Evolutionary conservation across 1,140 invertebrate species (phyloP), one percentile per base, ranked within the genome.

Genomic region (Thaumetopoea pityocampa): DNA sequence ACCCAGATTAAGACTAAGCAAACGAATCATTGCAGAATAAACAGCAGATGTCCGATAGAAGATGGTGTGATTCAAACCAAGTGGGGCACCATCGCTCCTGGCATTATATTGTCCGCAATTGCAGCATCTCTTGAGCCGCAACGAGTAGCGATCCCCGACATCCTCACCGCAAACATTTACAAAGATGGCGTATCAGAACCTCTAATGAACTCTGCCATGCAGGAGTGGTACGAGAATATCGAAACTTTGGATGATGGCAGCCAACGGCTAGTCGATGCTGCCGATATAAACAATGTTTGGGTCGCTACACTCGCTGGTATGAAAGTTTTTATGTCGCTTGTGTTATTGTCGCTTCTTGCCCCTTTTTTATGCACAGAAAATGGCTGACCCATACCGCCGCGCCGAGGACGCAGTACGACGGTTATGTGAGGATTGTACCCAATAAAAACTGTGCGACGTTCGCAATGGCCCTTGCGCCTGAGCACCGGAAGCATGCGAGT

Each of bases 271-370:
- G 27, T 51, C 2, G 40, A 45, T 18, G 36, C 33, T 6, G 42
- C 54, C 12, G 62, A 69, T 44, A 79, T 83, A 4, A 68, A 85
- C 40, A 90, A 88, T 51, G 48, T 87, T 23, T 90, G 88, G 86
- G 80, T 87, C 14, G 82, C 88, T n/a, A 89, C 90, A 7, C 51
- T 91, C 14, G 88, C 87, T 57, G 88, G 89, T 88, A 73, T 9
- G 32, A 5, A 10, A 36, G 8, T 24, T 44, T 26, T 50, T 37
- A 22, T 30, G 6, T 10, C 5, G 1, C 1, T 5, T 26, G 9
- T 26, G 3, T 9, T 35, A 35, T 35, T 20, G 4, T 4, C 1
- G 8, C 33, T 14, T 15, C 6, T 33, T 20, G 10, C 16, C 22
- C 22, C 30, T 19, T 33, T 33, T 6, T 1, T 2, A 16, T 6